Conservation (phyloP, 2,888 invertebrate genomes). For the Dendrolimus pini region DNA sequence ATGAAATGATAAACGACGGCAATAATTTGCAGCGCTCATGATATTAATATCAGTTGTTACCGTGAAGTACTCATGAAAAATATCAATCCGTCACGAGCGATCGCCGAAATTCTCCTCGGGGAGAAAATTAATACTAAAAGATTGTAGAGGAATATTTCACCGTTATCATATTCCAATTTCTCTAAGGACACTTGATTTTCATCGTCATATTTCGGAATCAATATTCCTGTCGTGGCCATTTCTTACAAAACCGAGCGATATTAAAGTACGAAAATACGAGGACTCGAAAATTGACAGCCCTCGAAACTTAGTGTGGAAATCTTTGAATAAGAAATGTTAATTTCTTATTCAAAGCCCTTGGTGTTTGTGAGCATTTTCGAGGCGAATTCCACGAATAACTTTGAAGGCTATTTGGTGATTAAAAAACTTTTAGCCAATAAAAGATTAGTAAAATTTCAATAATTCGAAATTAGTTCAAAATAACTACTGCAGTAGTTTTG, state of each 20-base stretch:
- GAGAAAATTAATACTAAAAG: constrained; percentile 41
- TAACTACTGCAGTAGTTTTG: too few species aligned
- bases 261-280: neutral
- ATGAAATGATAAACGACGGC: constrained; percentile 60
- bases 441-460: too few species aligned
- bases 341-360: neutral
- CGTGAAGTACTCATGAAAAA: constrained; percentile 53
- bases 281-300: neutral
- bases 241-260: neutral
- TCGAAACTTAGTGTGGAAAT: neutral
- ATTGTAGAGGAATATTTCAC: constrained; percentile 26
- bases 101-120: constrained; percentile 28
- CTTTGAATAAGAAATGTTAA: neutral
- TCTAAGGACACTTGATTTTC: constrained; percentile 20
- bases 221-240: constrained; percentile 14
- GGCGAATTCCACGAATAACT: too few species aligned
- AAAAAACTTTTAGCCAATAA: too few species aligned
- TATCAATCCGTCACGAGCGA: constrained; percentile 58
- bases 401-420: too few species aligned
- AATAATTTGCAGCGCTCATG: constrained; percentile 57
- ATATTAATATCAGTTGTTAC: constrained; percentile 56
- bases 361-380: neutral
- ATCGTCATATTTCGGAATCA: constrained; percentile 19
- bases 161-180: constrained; percentile 31
- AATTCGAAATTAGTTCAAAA: too few species aligned